A percentile compares a stretch with the other conserved stretches of the same genome.
Conservation (phyloP, 2,888 invertebrate species). For the Erannis defoliaria region DNA sequence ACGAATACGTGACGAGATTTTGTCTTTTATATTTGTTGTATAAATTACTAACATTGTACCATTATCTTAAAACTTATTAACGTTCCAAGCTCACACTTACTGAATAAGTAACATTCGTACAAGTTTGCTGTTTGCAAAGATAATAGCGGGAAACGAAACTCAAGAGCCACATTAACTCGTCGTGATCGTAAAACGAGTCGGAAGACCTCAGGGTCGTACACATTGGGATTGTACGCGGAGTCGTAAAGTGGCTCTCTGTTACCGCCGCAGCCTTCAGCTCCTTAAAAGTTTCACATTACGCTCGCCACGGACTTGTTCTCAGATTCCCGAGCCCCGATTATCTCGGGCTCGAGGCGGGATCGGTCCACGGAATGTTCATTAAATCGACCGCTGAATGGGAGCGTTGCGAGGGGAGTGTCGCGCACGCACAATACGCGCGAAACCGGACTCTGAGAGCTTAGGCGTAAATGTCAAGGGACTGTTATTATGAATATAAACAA, state of each 20-base stretch:
- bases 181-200: slow-evolving; percentile 63
- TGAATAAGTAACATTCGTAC: neutral
- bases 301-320: slow-evolving; percentile 18
- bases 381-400: slow-evolving; percentile 50
- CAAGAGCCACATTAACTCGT: slow-evolving; percentile 59
- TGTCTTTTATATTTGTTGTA: too few relatives aligned
- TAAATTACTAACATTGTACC: too few relatives aligned
- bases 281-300: slow-evolving; percentile 38
- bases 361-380: slow-evolving; percentile 40
- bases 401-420: slow-evolving; percentile 15
- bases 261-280: slow-evolving; percentile 22
- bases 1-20: too few relatives aligned
- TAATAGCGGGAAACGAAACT: slow-evolving; percentile 66
- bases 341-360: neutral
- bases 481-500: neutral
- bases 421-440: neutral
- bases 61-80: too few relatives aligned
- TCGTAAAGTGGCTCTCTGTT: slow-evolving; percentile 48
- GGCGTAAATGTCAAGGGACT: slow-evolving; percentile 2
- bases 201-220: slow-evolving; percentile 55
- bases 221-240: slow-evolving; percentile 53
- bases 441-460: neutral
- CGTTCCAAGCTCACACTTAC: too few relatives aligned
- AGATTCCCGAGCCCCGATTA: slow-evolving; percentile 16
- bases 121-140: slow-evolving; percentile 54